Conservation (phyloP, 2,888 invertebrate species). For the Eugnorisma glareosa region DNA sequence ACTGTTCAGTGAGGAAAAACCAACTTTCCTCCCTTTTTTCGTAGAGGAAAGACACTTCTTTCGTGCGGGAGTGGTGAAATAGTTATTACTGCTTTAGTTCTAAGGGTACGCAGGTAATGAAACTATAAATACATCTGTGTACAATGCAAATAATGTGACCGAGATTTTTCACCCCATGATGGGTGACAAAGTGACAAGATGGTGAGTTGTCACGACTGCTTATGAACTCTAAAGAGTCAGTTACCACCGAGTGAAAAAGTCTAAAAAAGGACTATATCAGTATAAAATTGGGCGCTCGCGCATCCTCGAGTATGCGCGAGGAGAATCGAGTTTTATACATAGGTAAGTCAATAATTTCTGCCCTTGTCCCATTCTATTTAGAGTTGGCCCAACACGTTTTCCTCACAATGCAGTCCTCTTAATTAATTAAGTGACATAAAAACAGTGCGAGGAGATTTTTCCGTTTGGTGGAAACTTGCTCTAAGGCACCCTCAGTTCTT, state of each 20-base stretch:
- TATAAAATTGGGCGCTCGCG: background rate
- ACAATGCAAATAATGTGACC: background rate
- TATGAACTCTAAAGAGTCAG: background rate
- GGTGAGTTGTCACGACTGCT: background rate
- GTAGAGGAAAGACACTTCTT: too few relatives aligned
- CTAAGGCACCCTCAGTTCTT: background rate
- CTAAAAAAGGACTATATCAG: background rate
- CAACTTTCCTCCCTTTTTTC: too few relatives aligned
- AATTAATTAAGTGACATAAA: background rate
- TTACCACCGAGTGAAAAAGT: background rate
- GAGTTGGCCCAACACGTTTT: too few relatives aligned
- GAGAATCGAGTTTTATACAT: background rate
- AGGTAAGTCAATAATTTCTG: background rate
- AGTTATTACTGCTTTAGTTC: constrained; percentile 19
- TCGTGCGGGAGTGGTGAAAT: too few relatives aligned
- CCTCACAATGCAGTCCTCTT: background rate
- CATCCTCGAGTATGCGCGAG: too few relatives aligned
- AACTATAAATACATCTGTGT: constrained; percentile 4
- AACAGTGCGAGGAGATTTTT: too few relatives aligned
- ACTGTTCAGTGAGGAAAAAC: too few relatives aligned
- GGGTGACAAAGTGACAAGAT: background rate
- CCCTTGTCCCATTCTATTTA: too few relatives aligned
- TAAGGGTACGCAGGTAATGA: background rate
- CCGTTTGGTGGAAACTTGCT: too few relatives aligned
- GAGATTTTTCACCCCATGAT: background rate